Conservation (phyloP, 2,113 vertebrate species). For the Galeopterus variegatus region DNA sequence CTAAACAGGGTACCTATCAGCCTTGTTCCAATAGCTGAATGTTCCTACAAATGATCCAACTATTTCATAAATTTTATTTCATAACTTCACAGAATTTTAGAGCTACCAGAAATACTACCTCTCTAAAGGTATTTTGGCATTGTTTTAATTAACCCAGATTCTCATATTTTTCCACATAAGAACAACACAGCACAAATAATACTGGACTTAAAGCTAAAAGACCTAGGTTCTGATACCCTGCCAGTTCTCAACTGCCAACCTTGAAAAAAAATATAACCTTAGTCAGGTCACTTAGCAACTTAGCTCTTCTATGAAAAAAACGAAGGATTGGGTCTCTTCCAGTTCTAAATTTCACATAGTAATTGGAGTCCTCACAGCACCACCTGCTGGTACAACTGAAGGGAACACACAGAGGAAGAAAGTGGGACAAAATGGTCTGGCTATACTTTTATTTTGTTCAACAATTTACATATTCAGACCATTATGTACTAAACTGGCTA, state of each 20-base stretch:
- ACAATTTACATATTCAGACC: constrained; percentile 15
- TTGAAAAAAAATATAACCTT: not conserved
- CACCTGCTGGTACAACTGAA: not conserved
- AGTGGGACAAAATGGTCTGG: not conserved
- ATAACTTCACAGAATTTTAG: constrained; percentile 50
- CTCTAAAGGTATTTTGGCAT: constrained; percentile 26
- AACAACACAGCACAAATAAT: not conserved
- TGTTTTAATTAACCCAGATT: not conserved
- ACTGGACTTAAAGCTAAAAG: not conserved
- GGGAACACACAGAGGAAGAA: not conserved
- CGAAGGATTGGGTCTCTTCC: not conserved
- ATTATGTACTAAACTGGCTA: not conserved
- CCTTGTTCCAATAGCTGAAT: not conserved
- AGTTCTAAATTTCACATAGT: constrained; percentile 29
- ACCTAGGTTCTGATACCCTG: not conserved
- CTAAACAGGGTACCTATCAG: not conserved
- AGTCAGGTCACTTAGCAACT: constrained; percentile 12
- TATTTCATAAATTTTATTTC: constrained; percentile 62
- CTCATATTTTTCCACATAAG: not conserved
- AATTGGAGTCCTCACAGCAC: not conserved
- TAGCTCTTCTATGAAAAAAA: constrained; percentile 47
- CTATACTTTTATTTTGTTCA: not conserved
- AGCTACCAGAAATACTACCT: constrained; percentile 3
- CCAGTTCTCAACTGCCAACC: not conserved
- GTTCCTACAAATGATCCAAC: not conserved